These are phyloP conservation scores for Gyps fulvus DNA, from an alignment of 2,113 vertebrate species.

Conservation along the genomic window DNA sequence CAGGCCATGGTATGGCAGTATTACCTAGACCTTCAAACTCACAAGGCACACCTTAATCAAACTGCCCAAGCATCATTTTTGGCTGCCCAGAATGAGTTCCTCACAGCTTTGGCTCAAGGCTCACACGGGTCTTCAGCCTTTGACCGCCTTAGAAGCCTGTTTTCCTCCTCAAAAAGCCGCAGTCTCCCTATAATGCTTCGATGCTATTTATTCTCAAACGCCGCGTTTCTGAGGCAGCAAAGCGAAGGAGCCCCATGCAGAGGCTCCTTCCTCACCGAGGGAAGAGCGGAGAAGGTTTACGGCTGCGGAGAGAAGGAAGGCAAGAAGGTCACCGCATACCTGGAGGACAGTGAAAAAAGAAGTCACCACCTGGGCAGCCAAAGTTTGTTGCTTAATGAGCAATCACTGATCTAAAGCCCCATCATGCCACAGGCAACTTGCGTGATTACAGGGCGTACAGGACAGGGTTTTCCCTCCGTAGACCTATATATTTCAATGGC, in stretches of 20 bases:
- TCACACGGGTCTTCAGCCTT: background rate
- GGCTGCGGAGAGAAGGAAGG: background rate
- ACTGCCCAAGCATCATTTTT: background rate
- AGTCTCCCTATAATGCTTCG: background rate
- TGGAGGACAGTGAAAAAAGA: background rate
- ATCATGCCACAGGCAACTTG: background rate
- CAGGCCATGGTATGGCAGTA: background rate
- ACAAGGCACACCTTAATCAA: background rate
- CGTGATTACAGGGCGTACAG: background rate
- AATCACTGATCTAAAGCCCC: background rate
- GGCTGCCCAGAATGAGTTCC: background rate
- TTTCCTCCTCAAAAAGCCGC: background rate
- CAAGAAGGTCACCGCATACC: background rate
- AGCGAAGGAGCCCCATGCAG: background rate
- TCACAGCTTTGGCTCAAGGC: background rate
- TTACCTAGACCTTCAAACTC: background rate
- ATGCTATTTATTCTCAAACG: background rate
- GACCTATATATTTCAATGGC: background rate
- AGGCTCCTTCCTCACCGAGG: background rate
- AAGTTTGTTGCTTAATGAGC: slow-evolving; percentile 12
- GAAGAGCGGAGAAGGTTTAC: background rate
- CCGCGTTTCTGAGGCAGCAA: background rate
- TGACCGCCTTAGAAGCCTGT: background rate
- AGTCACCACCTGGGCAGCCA: background rate
- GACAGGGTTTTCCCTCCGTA: background rate